Conservation (phyloP, 2,888 invertebrate genomes). For the Patella pellucida region DNA sequence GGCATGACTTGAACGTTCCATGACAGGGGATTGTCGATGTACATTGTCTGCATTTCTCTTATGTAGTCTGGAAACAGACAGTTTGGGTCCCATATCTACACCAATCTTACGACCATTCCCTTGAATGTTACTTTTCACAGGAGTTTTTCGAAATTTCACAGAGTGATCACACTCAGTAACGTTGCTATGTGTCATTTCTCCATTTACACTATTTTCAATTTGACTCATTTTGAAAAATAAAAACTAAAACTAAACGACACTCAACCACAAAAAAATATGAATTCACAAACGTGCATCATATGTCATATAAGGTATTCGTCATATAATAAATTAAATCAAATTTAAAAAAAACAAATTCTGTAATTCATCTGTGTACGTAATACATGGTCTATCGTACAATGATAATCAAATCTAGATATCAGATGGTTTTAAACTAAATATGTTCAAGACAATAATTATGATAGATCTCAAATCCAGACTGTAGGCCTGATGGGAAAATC, state of each 20-base stretch:
- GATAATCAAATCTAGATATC: too few relatives aligned
- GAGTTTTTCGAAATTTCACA: slow-evolving; percentile 15
- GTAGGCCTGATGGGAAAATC: too few relatives aligned
- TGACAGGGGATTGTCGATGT: slow-evolving; percentile 35
- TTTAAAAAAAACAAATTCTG: too few relatives aligned
- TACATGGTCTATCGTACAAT: too few relatives aligned
- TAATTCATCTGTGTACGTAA: too few relatives aligned
- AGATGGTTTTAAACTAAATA: too few relatives aligned
- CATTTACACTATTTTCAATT: slow-evolving; percentile 23
- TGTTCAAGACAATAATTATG: too few relatives aligned
- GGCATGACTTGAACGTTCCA: slow-evolving; percentile 29
- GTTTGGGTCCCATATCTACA: slow-evolving; percentile 39
- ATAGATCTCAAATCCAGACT: too few relatives aligned
- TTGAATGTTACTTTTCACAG: slow-evolving; percentile 9
- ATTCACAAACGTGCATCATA: not conserved
- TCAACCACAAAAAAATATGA: not conserved
- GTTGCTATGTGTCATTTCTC: slow-evolving; percentile 16
- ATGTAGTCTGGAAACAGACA: slow-evolving; percentile 28
- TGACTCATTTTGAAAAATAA: slow-evolving; percentile 23
- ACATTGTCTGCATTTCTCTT: slow-evolving; percentile 24
- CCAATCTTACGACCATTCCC: slow-evolving; percentile 16
- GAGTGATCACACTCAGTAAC: slow-evolving; percentile 15
- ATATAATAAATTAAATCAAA: too few relatives aligned
- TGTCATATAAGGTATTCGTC: not conserved
- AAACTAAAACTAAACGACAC: not conserved